phyloP scores from a whole-genome alignment of 2,888 invertebrate genomes.

The Heliconius aoede region DNA sequence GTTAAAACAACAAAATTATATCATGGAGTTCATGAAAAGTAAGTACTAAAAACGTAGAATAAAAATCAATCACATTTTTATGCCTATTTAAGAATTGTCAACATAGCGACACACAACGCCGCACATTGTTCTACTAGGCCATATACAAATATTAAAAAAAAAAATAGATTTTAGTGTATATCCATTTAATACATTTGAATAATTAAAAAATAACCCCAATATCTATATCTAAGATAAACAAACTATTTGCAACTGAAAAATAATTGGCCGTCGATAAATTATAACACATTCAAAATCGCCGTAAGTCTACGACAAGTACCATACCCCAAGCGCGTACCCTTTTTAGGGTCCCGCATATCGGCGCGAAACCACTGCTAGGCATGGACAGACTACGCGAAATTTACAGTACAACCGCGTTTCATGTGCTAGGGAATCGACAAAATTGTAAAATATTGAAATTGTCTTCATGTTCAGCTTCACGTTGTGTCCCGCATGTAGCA shows the following conservation, averaged over 20 bases:
- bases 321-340: conserved; percentile 60
- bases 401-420: too few relatives aligned
- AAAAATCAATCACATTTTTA: too few relatives aligned
- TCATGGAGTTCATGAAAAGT: not conserved
- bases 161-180: too few relatives aligned
- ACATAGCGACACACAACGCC: too few relatives aligned
- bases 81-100: not conserved
- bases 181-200: too few relatives aligned
- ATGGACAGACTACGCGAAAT: conserved; percentile 47
- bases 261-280: too few relatives aligned
- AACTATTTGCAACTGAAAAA: too few relatives aligned
- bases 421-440: not conserved
- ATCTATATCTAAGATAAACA: not conserved
- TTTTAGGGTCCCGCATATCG: conserved; percentile 71
- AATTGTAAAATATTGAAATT: not conserved
- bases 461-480: not conserved
- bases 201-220: too few relatives aligned
- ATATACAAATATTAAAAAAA: too few relatives aligned
- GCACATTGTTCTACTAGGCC: too few relatives aligned
- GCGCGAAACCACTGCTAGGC: conserved; percentile 62
- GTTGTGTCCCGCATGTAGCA: not conserved
- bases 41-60: not conserved
- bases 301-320: conserved; percentile 43
- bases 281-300: conserved; percentile 38
- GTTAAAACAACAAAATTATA: not conserved